Evolutionary conservation across 2,888 invertebrate genomes (phyloP).

Genomic region (Apantesis nais): DNA sequence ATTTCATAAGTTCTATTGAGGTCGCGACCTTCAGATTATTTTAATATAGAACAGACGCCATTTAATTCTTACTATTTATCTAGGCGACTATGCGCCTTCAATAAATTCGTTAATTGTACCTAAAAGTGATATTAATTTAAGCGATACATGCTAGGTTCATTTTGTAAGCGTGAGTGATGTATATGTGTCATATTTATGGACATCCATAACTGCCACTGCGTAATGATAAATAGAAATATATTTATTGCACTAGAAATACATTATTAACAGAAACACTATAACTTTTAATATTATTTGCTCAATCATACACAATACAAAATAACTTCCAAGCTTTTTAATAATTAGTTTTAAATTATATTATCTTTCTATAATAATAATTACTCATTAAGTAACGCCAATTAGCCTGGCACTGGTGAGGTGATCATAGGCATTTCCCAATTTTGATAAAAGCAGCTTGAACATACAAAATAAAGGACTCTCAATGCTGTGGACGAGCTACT

Average conservation of each 20-base stretch:
- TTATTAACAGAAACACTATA: constrained; percentile 51
- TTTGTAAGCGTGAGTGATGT: constrained; percentile 67
- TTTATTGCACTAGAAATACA: constrained; percentile 52
- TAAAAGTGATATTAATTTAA: constrained; percentile 85
- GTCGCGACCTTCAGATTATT: constrained; percentile 46
- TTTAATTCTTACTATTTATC: constrained; percentile 49
- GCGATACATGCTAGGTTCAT: constrained; percentile 76
- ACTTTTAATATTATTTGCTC: constrained; percentile 66
- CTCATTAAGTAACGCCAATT: constrained; percentile 4
- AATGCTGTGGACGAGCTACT: neutral
- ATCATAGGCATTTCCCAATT: neutral
- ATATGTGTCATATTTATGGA: constrained; percentile 46
- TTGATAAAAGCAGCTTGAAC: neutral
- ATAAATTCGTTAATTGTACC: constrained; percentile 61
- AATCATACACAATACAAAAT: constrained; percentile 52
- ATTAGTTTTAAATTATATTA: neutral
- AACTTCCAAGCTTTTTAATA: constrained; percentile 48
- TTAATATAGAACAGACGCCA: constrained; percentile 53
- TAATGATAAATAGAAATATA: constrained; percentile 58
- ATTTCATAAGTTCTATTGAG: constrained; percentile 39
- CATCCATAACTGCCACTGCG: constrained; percentile 60
- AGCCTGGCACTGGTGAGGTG: neutral
- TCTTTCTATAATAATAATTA: constrained; percentile 2
- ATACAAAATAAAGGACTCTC: neutral
- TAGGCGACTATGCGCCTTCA: constrained; percentile 39